Evolutionary conservation across 2,888 invertebrate species (phyloP).

Genomic region (Agrochola litura): DNA sequence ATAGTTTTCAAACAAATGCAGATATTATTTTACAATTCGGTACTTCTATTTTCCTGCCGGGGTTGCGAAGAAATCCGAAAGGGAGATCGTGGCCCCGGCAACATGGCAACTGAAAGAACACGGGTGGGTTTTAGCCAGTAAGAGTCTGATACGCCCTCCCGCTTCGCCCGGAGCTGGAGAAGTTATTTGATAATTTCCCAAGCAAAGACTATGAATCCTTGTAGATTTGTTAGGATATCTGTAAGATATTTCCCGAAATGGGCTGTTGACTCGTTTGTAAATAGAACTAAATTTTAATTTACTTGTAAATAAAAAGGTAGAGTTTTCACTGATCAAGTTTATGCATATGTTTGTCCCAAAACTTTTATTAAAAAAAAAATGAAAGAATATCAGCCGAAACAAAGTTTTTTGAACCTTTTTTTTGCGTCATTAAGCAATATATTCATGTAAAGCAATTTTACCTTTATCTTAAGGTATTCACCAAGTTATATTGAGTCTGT

Average conservation of each 20-base stretch:
- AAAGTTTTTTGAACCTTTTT: slow-evolving; percentile 11
- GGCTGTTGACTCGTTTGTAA: too few species aligned
- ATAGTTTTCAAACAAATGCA: background rate
- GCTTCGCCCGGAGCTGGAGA: too few species aligned
- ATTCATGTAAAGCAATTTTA: background rate
- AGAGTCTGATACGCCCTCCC: too few species aligned
- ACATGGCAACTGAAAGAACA: too few species aligned
- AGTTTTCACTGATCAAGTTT: background rate
- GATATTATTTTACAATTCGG: background rate
- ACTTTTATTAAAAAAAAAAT: background rate
- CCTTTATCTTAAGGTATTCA: slow-evolving; percentile 41
- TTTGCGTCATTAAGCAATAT: slow-evolving; percentile 36
- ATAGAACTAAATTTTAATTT: background rate
- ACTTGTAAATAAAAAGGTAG: background rate
- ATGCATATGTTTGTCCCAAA: background rate
- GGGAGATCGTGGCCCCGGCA: too few species aligned
- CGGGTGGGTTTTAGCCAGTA: too few species aligned
- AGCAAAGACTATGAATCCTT: background rate
- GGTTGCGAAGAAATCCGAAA: too few species aligned
- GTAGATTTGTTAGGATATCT: background rate
- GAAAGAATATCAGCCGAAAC: slow-evolving; percentile 13
- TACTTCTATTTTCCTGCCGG: background rate
- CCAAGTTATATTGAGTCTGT: slow-evolving; percentile 29
- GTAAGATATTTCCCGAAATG: too few species aligned
- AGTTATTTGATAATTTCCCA: too few species aligned